Evolutionary conservation across 2,113 vertebrate genomes (phyloP).

Genomic region (Buteo buteo): DNA sequence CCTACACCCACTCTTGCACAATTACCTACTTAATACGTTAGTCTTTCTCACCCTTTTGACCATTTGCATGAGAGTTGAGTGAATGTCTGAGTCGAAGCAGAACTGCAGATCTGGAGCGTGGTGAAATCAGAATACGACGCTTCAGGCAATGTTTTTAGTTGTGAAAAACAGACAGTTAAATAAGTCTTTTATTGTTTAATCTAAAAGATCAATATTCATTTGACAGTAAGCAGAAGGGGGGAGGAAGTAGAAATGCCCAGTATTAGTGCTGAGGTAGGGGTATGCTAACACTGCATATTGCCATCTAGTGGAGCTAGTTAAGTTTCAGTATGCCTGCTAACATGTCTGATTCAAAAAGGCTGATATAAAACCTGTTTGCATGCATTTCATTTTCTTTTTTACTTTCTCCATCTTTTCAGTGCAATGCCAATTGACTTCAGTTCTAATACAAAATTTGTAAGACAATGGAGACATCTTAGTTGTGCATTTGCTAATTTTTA

Average conservation of each 20-base stretch:
- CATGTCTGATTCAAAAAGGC: fast-evolving
- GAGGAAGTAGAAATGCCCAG: not conserved
- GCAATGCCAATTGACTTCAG: too few relatives aligned
- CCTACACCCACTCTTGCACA: not conserved
- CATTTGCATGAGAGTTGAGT: not conserved
- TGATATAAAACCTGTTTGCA: not conserved
- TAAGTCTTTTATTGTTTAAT: not conserved
- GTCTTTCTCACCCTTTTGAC: not conserved
- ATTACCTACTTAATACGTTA: too few relatives aligned
- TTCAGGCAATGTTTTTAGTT: not conserved
- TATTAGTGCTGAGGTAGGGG: not conserved
- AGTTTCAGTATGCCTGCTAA: not conserved
- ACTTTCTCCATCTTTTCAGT: not conserved
- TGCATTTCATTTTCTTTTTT: not conserved
- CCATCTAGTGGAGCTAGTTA: not conserved
- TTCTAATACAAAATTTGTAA: not conserved
- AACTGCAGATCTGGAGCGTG: not conserved
- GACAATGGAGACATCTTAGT: not conserved
- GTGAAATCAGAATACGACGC: fast-evolving
- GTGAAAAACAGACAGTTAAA: not conserved
- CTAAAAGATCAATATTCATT: not conserved
- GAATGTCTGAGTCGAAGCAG: not conserved
- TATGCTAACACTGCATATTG: not conserved
- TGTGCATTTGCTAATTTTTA: not conserved
- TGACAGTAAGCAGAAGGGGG: not conserved